These are phyloP conservation scores for Junco hyemalis DNA, from an alignment of 2,113 vertebrate species.

Conservation along the genomic window DNA sequence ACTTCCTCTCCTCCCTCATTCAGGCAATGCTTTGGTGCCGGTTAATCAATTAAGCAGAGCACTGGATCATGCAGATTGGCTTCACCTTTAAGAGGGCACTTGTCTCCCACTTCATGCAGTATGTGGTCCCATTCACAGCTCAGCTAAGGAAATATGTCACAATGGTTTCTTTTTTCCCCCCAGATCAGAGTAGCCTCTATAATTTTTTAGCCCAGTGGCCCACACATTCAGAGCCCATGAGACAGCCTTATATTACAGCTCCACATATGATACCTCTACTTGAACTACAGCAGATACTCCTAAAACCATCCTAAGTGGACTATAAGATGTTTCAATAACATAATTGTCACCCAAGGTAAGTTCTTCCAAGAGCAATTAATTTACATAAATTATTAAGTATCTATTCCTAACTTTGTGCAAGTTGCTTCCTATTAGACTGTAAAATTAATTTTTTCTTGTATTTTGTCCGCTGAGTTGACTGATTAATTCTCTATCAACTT, in stretches of 20 bases:
- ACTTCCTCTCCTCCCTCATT: constrained; percentile 26
- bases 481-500: neutral
- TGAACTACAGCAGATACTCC: neutral
- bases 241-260: neutral
- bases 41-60: neutral
- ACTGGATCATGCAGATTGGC: neutral
- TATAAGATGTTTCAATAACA: neutral
- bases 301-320: neutral
- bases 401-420: neutral
- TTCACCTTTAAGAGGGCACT: neutral
- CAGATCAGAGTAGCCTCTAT: neutral
- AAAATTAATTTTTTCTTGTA: neutral
- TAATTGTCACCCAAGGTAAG: neutral
- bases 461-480: neutral
- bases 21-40: neutral
- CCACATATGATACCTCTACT: neutral
- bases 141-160: neutral
- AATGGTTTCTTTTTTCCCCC: neutral
- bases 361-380: neutral
- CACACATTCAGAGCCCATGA: neutral
- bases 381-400: neutral
- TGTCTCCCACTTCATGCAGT: neutral
- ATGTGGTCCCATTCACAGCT: neutral
- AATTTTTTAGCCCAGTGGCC: neutral
- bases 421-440: neutral